These are phyloP conservation scores for Porites rus DNA, from an alignment of 92 coral and sea anemone genomes.

Conservation along the genomic window DNA sequence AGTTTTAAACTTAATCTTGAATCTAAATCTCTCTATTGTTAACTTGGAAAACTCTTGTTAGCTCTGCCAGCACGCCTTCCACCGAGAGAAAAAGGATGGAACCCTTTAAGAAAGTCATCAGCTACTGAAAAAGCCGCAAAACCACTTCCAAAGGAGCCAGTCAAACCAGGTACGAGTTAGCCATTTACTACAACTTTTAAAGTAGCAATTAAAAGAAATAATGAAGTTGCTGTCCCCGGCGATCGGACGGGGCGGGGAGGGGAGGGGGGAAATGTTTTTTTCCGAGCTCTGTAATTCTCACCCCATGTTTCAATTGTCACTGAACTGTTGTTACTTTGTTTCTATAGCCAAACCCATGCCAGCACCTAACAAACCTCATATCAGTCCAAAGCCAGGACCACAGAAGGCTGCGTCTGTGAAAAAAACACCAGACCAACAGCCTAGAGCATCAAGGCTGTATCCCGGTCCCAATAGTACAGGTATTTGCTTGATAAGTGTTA, in stretches of 20 bases:
- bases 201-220: background rate
- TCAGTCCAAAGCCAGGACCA: slow-evolving; percentile 34
- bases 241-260: too few relatives aligned
- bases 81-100: slow-evolving; percentile 43
- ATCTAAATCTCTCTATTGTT: background rate
- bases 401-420: background rate
- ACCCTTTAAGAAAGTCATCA: slow-evolving; percentile 3
- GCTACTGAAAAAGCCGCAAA: background rate
- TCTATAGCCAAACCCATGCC: slow-evolving; percentile 20
- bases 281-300: background rate
- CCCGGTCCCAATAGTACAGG: slow-evolving; percentile 20
- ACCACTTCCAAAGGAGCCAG: slow-evolving; percentile 1
- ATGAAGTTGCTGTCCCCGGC: background rate
- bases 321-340: background rate
- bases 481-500: background rate
- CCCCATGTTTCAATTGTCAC: background rate
- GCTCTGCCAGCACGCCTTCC: slow-evolving; percentile 62
- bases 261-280: too few relatives aligned
- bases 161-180: slow-evolving; percentile 24
- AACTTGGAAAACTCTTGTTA: background rate
- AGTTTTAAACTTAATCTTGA: too few relatives aligned
- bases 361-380: slow-evolving; percentile 21
- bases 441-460: slow-evolving; percentile 29
- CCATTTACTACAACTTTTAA: too few relatives aligned
- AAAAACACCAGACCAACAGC: background rate